Evolutionary conservation across 2,888 invertebrate genomes (phyloP), one percentile per base, ranked within the genome.

Genomic region (Lydus trimaculatus): DNA sequence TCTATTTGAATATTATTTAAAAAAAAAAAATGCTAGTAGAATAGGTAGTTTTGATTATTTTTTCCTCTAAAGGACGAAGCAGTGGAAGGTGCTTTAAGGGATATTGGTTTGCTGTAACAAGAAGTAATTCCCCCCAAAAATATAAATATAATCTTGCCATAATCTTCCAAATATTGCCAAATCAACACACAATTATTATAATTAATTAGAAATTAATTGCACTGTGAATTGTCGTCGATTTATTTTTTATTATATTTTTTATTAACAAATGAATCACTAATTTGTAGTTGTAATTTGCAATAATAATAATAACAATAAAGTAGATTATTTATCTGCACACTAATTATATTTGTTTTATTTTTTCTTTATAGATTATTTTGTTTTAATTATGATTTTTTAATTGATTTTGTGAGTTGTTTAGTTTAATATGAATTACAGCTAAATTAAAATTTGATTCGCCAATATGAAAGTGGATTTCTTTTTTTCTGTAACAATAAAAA

Each of bases 11-110:
- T 39, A 39, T n/a, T 15, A 4, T 28, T 28, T 28, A 28, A 39
- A 39, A 39, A 39, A 1, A 23, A 43, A 11, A 36, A 58, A 7
- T 59, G 59, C 31, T 59, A 59, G 31, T 31, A 17, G 33, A 31
- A 13, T 71, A 71, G 70, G 64, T 69, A 71, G 72, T 73, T 68
- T 75, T 76, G 76, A 72, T 76, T 71, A 70, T 75, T 82, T 73
- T 82, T 80, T 81, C 80, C 56, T 15, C 76, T 77, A 72, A 84
- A 94, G 96, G 96, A 97, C 87, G 97, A 97, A 91, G 95, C 94
- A 83, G 92, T 96, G 88, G 96, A 96, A 88, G 94, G 93, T 84
- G 94, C 96, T 85, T 93, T 97, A 85, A 93, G 94, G 86, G 97
- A 97, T 87, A 94, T 96, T 89, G 97, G 96, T 85, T 92, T 97